Evolutionary conservation across 2,888 invertebrate genomes (phyloP).

Genomic region (Pedicia rivosa): DNA sequence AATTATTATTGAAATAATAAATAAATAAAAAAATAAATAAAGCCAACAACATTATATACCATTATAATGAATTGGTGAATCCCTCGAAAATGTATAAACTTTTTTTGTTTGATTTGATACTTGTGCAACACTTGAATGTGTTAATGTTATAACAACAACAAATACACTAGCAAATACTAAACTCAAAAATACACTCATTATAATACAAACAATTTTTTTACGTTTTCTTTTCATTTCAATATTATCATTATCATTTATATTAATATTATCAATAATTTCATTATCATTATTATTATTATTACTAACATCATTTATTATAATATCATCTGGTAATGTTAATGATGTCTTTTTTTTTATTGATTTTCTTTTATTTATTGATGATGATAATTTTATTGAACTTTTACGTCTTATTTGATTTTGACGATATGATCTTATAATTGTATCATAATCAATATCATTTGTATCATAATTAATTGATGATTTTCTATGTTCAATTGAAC

Average conservation of each 20-base stretch:
- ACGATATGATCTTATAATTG: slow-evolving; percentile 26
- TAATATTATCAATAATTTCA: slow-evolving; percentile 31
- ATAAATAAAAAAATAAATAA: too few relatives aligned
- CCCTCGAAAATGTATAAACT: slow-evolving; percentile 43
- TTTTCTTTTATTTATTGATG: not conserved
- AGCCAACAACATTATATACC: too few relatives aligned
- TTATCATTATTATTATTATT: slow-evolving; percentile 35
- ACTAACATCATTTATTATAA: not conserved
- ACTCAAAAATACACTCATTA: slow-evolving; percentile 56
- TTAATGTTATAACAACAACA: slow-evolving; percentile 62
- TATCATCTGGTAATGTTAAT: not conserved
- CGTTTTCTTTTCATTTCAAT: slow-evolving; percentile 48
- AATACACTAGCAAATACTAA: slow-evolving; percentile 55
- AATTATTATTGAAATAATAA: too few relatives aligned
- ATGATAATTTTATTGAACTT: slow-evolving; percentile 17
- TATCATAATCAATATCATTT: slow-evolving; percentile 21
- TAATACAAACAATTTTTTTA: slow-evolving; percentile 51
- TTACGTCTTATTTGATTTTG: slow-evolving; percentile 26
- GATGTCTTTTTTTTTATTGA: slow-evolving; percentile 5
- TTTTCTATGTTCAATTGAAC: slow-evolving; percentile 19
- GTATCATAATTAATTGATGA: slow-evolving; percentile 18
- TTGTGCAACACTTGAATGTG: slow-evolving; percentile 48
- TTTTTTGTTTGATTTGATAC: slow-evolving; percentile 47
- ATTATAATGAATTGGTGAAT: slow-evolving; percentile 31
- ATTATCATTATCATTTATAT: slow-evolving; percentile 33